These are phyloP conservation scores for Stenotaenia linearis DNA, from an alignment of 2,888 invertebrate genomes.

Conservation along the genomic window DNA sequence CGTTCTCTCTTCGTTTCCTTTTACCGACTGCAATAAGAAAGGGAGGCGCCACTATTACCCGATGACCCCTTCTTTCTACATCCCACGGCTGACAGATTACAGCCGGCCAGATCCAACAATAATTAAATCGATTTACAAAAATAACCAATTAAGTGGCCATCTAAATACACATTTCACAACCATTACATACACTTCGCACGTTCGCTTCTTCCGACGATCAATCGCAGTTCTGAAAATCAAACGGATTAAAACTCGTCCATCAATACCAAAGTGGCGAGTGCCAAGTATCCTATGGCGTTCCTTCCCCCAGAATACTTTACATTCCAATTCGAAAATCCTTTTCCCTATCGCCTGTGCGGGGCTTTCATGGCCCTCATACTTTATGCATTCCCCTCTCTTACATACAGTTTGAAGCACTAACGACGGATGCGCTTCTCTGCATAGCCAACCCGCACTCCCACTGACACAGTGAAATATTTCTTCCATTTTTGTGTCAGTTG, in stretches of 20 bases:
- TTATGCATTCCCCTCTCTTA: constrained; percentile 4
- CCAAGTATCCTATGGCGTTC: constrained; percentile 1
- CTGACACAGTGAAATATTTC: constrained; percentile 23
- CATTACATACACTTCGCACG: background rate
- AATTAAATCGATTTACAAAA: background rate
- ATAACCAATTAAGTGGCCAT: background rate
- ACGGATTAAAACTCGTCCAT: too few relatives aligned
- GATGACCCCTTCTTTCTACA: background rate
- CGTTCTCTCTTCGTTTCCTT: constrained; percentile 10
- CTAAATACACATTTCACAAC: too few relatives aligned
- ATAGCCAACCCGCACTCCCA: constrained; percentile 1
- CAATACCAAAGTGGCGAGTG: constrained; percentile 17
- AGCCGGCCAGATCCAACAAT: too few relatives aligned
- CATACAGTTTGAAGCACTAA: constrained; percentile 26
- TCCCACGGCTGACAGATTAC: background rate
- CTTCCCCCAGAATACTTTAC: constrained; percentile 13
- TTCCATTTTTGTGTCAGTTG: constrained; percentile 23
- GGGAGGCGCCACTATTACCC: background rate
- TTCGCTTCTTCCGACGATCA: too few relatives aligned
- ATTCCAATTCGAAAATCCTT: constrained; percentile 26
- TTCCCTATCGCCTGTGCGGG: constrained; percentile 13
- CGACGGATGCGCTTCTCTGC: constrained; percentile 8
- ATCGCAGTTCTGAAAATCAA: too few relatives aligned
- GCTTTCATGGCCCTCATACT: constrained; percentile 19
- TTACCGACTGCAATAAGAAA: constrained; percentile 13